Evolutionary conservation across 2,113 vertebrate genomes (phyloP).

Genomic region (Melanostigma gelatinosum): DNA sequence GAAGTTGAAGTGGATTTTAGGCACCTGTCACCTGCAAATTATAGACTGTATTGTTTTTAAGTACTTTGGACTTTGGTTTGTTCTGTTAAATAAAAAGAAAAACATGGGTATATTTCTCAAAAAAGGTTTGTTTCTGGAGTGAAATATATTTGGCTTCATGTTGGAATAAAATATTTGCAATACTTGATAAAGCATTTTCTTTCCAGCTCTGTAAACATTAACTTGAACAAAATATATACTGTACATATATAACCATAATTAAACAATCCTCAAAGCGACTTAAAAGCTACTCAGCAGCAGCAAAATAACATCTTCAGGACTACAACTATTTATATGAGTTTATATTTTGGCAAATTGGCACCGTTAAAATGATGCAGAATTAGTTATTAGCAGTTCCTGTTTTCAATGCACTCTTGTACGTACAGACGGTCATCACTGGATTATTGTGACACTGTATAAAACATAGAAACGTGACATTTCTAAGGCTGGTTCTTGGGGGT

Average conservation of each 20-base stretch:
- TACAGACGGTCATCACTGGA: neutral
- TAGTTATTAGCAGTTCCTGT: neutral
- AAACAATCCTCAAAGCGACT: neutral
- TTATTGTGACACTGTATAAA: neutral
- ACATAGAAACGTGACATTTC: neutral
- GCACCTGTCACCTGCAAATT: neutral
- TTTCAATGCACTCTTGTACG: neutral
- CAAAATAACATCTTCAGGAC: neutral
- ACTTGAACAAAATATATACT: neutral
- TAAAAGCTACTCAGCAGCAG: neutral
- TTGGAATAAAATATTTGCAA: neutral
- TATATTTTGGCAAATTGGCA: neutral
- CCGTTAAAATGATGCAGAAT: neutral
- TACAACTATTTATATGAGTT: neutral
- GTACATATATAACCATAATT: neutral
- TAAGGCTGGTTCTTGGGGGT: neutral
- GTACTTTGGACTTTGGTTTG: too few species aligned
- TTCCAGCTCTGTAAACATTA: neutral
- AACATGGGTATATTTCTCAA: neutral
- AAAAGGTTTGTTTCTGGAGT: neutral
- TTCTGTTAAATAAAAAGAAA: neutral
- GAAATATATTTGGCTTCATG: neutral
- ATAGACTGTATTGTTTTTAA: neutral
- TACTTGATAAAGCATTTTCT: neutral
- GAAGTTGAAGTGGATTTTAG: neutral